Evolutionary conservation across 2,888 invertebrate species (phyloP).

Genomic region (Pseudoips prasinana): DNA sequence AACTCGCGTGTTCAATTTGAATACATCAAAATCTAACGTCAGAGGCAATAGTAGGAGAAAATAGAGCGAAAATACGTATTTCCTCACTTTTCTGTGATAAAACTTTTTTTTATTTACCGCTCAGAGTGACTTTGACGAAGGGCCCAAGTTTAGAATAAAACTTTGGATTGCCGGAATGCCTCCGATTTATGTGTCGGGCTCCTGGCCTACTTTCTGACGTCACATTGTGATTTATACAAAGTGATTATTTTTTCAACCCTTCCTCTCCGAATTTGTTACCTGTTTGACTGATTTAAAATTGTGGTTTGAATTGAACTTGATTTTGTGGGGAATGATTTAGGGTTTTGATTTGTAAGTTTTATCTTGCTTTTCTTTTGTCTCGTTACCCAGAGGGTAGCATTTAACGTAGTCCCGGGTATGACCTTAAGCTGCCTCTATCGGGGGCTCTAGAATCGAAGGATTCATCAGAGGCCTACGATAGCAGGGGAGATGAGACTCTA

Average conservation of each 20-base stretch:
- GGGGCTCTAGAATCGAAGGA: too few relatives aligned
- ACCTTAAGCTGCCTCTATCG: too few relatives aligned
- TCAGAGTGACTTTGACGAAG: slow-evolving; percentile 65
- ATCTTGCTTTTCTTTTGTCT: too few relatives aligned
- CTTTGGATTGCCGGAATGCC: slow-evolving; percentile 43
- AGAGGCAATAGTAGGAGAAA: slow-evolving; percentile 12
- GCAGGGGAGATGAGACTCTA: too few relatives aligned
- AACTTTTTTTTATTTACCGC: slow-evolving; percentile 65
- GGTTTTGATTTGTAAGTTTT: too few relatives aligned
- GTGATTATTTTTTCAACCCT: slow-evolving; percentile 31
- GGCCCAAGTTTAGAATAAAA: slow-evolving; percentile 61
- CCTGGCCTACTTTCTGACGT: slow-evolving; percentile 41
- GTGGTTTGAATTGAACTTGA: slow-evolving; percentile 6
- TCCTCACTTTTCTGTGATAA: slow-evolving; percentile 38
- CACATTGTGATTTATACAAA: slow-evolving; percentile 22
- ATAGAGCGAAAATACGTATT: slow-evolving; percentile 45
- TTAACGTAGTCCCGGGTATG: too few relatives aligned
- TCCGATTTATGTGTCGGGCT: slow-evolving; percentile 39
- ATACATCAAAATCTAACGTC: slow-evolving; percentile 19
- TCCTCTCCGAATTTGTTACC: slow-evolving; percentile 23
- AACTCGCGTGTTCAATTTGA: slow-evolving; percentile 21
- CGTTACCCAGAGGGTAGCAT: too few relatives aligned
- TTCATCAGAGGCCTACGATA: too few relatives aligned
- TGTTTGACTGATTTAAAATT: slow-evolving; percentile 16
- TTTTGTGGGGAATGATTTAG: background rate